Conservation (phyloP, 2,797 vertebrate genomes). For the Natrix natrix region DNA sequence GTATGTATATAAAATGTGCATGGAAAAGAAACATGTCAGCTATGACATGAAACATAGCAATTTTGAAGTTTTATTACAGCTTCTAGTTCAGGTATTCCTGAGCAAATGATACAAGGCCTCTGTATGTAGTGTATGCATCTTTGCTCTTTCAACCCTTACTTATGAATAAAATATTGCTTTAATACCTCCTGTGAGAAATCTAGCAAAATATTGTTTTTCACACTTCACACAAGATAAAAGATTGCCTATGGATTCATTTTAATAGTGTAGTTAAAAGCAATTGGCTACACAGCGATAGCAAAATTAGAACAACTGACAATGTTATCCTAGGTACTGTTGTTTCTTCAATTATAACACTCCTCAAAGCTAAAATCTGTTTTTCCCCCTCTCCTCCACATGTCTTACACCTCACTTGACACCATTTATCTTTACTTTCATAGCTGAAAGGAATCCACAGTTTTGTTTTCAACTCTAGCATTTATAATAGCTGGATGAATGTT, state of each 20-base stretch:
- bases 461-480: background rate
- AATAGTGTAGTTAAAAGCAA: background rate
- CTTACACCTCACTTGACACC: background rate
- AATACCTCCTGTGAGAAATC: background rate
- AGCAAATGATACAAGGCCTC: background rate
- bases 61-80: background rate
- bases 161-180: background rate
- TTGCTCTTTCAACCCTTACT: background rate
- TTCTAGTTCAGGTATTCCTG: background rate
- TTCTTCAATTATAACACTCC: background rate
- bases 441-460: background rate
- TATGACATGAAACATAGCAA: background rate
- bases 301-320: background rate
- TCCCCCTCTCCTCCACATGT: background rate
- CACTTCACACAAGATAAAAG: background rate
- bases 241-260: background rate
- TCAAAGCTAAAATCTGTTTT: background rate
- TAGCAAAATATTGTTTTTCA: background rate
- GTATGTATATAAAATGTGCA: background rate
- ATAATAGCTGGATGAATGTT: background rate
- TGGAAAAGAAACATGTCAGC: background rate
- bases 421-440: conserved; percentile 1
- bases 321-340: background rate
- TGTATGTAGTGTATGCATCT: background rate
- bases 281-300: background rate